These are phyloP conservation scores for Galagoides demidoff DNA, from an alignment of 2,797 vertebrate genomes.

Conservation along the genomic window DNA sequence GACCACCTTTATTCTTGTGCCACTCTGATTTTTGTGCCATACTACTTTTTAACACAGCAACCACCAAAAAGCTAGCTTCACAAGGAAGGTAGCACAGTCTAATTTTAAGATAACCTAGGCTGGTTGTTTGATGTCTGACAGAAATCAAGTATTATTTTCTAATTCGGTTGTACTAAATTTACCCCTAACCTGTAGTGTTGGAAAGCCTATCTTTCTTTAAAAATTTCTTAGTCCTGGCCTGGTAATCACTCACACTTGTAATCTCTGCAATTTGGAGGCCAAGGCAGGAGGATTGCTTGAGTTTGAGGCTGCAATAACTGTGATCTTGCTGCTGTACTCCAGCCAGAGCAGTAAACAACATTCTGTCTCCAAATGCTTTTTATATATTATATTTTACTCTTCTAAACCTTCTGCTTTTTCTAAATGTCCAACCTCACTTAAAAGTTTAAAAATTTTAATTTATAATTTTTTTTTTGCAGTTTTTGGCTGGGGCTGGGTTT, in stretches of 20 bases:
- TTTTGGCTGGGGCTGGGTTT: too few relatives aligned
- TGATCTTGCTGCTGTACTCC: not conserved
- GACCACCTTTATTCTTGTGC: rapidly evolving
- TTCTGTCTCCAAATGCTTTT: not conserved
- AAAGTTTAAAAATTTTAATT: not conserved
- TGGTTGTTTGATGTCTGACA: not conserved
- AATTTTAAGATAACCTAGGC: not conserved
- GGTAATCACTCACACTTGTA: not conserved
- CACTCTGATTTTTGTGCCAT: not conserved
- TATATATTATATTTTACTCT: not conserved
- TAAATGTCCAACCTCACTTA: not conserved
- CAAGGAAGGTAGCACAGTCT: not conserved
- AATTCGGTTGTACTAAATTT: not conserved
- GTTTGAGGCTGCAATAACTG: not conserved
- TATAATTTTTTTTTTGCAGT: not conserved
- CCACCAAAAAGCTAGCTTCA: not conserved
- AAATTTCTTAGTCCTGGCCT: not conserved
- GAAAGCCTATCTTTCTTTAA: not conserved
- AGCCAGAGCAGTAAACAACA: not conserved
- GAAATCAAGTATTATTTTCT: not conserved
- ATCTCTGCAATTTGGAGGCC: not conserved
- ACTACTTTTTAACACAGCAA: not conserved
- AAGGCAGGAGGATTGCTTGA: not conserved
- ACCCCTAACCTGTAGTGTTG: not conserved
- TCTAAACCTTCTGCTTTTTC: not conserved